phyloP scores from a whole-genome alignment of 2,113 vertebrate species.

The Nymphicus hollandicus region DNA sequence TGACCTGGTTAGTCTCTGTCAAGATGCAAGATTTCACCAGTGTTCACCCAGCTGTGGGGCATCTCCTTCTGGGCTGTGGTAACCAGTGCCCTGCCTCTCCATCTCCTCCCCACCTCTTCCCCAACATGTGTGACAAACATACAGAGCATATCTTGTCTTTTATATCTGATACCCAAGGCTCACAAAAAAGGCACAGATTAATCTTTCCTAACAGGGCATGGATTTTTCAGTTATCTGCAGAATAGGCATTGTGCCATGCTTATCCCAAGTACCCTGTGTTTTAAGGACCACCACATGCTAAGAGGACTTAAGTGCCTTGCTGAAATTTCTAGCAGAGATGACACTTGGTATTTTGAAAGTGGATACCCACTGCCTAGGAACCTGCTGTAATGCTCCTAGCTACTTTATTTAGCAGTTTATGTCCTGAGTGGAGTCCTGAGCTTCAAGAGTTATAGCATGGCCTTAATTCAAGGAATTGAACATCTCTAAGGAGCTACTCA shows the following conservation, averaged over 20 bases:
- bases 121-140: not conserved
- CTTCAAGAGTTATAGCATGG: not conserved
- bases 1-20: not conserved
- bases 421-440: fast-evolving
- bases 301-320: not conserved
- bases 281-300: not conserved
- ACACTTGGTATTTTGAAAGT: not conserved
- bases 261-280: not conserved
- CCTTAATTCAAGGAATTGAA: not conserved
- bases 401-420: not conserved
- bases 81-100: not conserved
- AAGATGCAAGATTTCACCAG: not conserved
- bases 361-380: not conserved
- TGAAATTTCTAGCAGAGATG: not conserved
- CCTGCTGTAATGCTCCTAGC: not conserved
- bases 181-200: not conserved
- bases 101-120: not conserved
- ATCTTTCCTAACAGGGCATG: not conserved
- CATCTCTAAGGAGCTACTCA: not conserved
- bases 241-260: not conserved
- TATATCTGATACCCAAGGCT: not conserved
- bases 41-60: not conserved
- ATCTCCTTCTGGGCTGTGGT: not conserved
- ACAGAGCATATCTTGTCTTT: not conserved
- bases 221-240: not conserved